phyloP scores from a whole-genome alignment of 2,888 invertebrate genomes.

The Portevinia maculata region DNA sequence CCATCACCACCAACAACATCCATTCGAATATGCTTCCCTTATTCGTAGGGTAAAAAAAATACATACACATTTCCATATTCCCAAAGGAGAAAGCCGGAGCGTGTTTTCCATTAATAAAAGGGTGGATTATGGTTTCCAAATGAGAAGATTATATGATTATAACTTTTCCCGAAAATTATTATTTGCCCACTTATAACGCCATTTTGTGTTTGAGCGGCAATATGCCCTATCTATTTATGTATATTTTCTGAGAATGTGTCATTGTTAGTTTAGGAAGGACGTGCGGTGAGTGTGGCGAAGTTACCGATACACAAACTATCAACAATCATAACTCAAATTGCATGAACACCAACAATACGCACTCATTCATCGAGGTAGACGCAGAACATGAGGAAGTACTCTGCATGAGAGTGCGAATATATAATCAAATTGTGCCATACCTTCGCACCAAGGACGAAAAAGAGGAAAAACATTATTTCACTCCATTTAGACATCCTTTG shows the following conservation, averaged over 20 bases:
- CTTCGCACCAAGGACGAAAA: slow-evolving; percentile 18
- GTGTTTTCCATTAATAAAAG: slow-evolving; percentile 38
- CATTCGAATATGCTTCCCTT: neutral
- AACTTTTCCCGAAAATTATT: slow-evolving; percentile 71
- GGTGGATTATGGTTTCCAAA: slow-evolving; percentile 69
- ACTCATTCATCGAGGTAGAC: neutral
- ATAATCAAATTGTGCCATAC: slow-evolving; percentile 34
- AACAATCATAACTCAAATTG: slow-evolving; percentile 32
- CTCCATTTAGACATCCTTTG: slow-evolving; percentile 71
- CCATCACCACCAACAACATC: slow-evolving; percentile 5
- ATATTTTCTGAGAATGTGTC: neutral
- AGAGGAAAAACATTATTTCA: slow-evolving; percentile 64
- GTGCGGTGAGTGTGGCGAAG: neutral
- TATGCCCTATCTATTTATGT: neutral
- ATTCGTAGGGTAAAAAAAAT: neutral
- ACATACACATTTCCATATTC: slow-evolving; percentile 37
- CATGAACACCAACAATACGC: slow-evolving; percentile 25
- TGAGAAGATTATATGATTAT: slow-evolving; percentile 72
- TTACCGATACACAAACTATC: slow-evolving; percentile 43
- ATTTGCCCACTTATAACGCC: slow-evolving; percentile 65
- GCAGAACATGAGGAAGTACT: slow-evolving; percentile 6
- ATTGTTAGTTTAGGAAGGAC: neutral
- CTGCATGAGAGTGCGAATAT: too few relatives aligned
- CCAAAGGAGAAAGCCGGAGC: slow-evolving; percentile 11
- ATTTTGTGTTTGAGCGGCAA: slow-evolving; percentile 19